A percentile compares a stretch with the other conserved stretches of the same genome.
Conservation (phyloP, 1,140 invertebrate genomes). For the Ceratina australensis region DNA sequence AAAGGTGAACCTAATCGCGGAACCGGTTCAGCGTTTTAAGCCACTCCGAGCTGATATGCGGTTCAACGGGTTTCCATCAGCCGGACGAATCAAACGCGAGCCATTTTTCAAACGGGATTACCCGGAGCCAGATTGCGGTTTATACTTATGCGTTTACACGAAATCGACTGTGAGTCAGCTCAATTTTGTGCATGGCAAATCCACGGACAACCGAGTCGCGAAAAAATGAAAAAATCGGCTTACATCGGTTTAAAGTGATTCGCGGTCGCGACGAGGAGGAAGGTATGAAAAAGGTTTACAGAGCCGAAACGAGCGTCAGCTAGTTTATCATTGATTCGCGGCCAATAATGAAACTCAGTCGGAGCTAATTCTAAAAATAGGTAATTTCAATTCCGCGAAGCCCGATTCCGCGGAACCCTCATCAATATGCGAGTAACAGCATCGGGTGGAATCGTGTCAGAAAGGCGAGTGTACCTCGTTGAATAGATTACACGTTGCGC, state of each 20-base stretch:
- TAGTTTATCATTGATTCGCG: no score
- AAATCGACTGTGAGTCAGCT: conserved; percentile 21
- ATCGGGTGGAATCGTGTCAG: background rate
- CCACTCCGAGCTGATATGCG: background rate
- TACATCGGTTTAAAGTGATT: conserved; percentile 22
- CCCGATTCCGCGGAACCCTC: no score
- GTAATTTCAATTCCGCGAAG: background rate
- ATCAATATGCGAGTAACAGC: background rate
- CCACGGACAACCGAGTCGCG: background rate
- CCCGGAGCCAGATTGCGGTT: conserved; percentile 28
- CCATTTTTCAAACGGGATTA: conserved; percentile 30
- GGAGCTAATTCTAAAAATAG: no score
- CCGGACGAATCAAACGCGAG: conserved; percentile 9
- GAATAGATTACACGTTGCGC: background rate
- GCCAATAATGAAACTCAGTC: no score
- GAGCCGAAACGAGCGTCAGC: no score
- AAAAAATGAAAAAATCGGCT: conserved; percentile 27
- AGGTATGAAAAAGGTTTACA: no score
- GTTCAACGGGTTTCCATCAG: background rate
- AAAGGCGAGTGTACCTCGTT: conserved; percentile 2
- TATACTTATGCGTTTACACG: conserved; percentile 33
- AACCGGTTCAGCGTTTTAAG: background rate
- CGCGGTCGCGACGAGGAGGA: background rate
- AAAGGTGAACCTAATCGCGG: background rate
- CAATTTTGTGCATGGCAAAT: conserved; percentile 10